Base-by-base conservation (phyloP, 2,888 invertebrate genomes). In the Torymus aiolomorphi region DNA sequence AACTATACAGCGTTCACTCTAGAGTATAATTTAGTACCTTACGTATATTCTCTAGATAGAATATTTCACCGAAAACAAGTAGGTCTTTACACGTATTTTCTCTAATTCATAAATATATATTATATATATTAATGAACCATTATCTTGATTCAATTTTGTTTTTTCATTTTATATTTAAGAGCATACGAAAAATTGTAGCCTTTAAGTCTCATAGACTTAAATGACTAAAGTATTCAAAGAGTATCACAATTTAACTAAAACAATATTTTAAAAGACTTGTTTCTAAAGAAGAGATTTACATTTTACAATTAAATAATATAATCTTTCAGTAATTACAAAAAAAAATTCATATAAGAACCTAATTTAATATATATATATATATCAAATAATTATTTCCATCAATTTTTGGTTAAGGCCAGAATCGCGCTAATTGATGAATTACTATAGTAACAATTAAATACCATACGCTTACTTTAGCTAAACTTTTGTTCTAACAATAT, bases 51-150 rank as follows among this genome's bases (percentile, higher is more conserved):
- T 82, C 20, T 56, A 70, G 16, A 65, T 65, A 65, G 65, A 81
- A 78, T 78, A 78, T 76, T 76, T 76, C 70, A 76, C 76, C 31
- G 51, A 78, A 76, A 78, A 81, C 76, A 72, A 69, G 24, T 66
- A 66, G 62, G 54, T 71, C 14, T 62, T 75, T 67, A 78, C 74
- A 70, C 62, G 24, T 78, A 75, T 59, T 56, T 54, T 24, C 49
- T 65, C 10, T 49, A 12, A 20, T 20, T 66, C 0, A 63, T 13
- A 52, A 20, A 20, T 20, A 20, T 20, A 20, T 20, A 20, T 20
- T 20, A 2, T 52, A 20, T 31, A 14, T 13, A 54, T 78, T 69
- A 61, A 59, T 67, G 56, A 31, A 16, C 12, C 31, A 10, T n/a
- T 49, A 74, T 20, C 20, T 42, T 8, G 42, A 42, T 42, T 42